phyloP scores from a whole-genome alignment of 2,113 vertebrate species.

The Aldabrachelys gigantea region DNA sequence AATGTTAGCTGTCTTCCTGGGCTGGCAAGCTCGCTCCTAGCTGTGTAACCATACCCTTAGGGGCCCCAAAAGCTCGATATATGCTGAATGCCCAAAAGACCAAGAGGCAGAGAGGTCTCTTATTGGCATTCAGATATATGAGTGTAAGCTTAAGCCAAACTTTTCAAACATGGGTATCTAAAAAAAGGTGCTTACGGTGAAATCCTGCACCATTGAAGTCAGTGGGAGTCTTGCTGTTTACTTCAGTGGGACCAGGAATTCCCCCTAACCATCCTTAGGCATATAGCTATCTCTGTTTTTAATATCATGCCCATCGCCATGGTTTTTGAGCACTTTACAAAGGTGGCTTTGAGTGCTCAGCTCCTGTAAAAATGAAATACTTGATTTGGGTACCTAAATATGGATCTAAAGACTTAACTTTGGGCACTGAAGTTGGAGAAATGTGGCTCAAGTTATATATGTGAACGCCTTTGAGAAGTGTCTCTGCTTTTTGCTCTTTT shows the following conservation, averaged over 20 bases:
- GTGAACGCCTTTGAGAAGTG: too few species aligned
- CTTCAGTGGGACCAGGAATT: neutral
- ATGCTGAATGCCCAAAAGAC: neutral
- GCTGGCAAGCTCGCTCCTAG: neutral
- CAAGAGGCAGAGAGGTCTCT: neutral
- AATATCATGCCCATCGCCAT: neutral
- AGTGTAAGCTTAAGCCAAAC: neutral
- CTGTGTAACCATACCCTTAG: neutral
- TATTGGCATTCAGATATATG: neutral
- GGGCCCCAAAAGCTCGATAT: fast-evolving
- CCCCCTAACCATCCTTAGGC: neutral
- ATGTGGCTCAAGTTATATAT: neutral
- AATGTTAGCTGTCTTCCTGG: neutral
- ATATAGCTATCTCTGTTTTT: neutral
- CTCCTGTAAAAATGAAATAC: neutral
- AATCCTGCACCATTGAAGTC: neutral
- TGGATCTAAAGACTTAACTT: neutral
- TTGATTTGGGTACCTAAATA: neutral
- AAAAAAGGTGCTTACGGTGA: neutral
- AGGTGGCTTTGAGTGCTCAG: neutral
- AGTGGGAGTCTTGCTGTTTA: neutral
- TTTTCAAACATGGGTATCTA: neutral
- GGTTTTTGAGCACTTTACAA: neutral
- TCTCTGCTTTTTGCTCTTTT: neutral
- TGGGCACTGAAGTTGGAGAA: neutral